Conservation (phyloP, 2,113 vertebrate genomes). For the Heliornis fulica region DNA sequence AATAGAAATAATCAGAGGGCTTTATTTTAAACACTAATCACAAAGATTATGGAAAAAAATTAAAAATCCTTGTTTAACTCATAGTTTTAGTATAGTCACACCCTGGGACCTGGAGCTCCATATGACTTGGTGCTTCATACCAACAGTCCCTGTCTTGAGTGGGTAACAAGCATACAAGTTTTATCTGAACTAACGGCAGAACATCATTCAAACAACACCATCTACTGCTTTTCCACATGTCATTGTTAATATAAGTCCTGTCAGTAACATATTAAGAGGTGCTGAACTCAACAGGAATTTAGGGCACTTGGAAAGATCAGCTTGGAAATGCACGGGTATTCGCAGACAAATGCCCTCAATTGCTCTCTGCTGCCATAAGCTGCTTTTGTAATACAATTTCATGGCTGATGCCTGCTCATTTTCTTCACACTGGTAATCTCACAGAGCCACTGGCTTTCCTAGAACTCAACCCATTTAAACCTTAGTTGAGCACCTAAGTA, state of each 20-base stretch:
- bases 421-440: not conserved
- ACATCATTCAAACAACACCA: not conserved
- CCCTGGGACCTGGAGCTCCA: not conserved
- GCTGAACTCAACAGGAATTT: constrained; percentile 46
- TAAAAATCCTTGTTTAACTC: not conserved
- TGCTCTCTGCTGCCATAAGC: constrained; percentile 32
- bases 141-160: not conserved
- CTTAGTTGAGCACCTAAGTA: not conserved
- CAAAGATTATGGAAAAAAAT: not conserved
- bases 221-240: not conserved
- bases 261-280: constrained; percentile 18
- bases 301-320: constrained; percentile 49
- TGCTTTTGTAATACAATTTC: constrained; percentile 29
- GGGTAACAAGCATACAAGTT: not conserved
- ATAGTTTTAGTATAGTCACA: not conserved
- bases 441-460: not conserved
- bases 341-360: constrained; percentile 9
- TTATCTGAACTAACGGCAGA: not conserved
- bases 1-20: constrained; percentile 22
- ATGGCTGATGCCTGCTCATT: not conserved
- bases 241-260: constrained; percentile 9
- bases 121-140: not conserved
- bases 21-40: constrained; percentile 46
- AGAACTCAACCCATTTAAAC: not conserved
- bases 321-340: not conserved